Evolutionary conservation across 2,888 invertebrate species (phyloP), one percentile per base, ranked within the genome.

Genomic region (Yponomeuta evonymella): DNA sequence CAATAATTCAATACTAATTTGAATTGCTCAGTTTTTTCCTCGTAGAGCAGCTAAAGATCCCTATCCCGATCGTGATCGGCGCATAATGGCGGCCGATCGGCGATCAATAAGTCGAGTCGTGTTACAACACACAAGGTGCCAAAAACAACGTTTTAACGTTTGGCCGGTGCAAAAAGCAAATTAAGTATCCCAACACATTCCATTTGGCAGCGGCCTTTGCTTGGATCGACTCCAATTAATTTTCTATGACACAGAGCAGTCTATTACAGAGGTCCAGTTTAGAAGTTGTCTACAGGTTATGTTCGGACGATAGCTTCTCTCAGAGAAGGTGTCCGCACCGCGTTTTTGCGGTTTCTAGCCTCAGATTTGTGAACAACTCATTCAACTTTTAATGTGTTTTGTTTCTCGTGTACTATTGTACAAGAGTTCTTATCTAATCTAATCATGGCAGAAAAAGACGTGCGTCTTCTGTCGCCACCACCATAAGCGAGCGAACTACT

Each of bases 181-280:
- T 15, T 3, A 58, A 58, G 43, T 43, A 43, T 43, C 43, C 43
- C 51, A 73, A 73, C 74, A 75, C 75, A 76, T 76, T 76, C 75
- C 76, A 64, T 69, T 71, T 64, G 51, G 51, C 15, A 69, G 11
- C 70, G 36, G 69, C 69, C 58, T 63, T 33, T 36, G 69, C 69
- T 69, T 64, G 73, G 75, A 74, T 69, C 71, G 72, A 73, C 74
- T 79, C 79, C 81, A 80, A 81, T 83, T 85, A 82, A 81, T 80
- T 80, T 82, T 83, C 81, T 80, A 83, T 84, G 82, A 79, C 76
- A 73, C 79, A 43, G 9, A 43, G 43, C 43, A 43, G 43, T 3
- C 43, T 1, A 8, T 43, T 8, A 43, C 43, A 43, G 43, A 43
- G 43, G 43, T 8, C 43, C 43, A 43, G 43, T 8, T 8, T 43